These are phyloP conservation scores for Ceratotherium simum DNA, from an alignment of 2,113 vertebrate genomes.

Conservation along the genomic window DNA sequence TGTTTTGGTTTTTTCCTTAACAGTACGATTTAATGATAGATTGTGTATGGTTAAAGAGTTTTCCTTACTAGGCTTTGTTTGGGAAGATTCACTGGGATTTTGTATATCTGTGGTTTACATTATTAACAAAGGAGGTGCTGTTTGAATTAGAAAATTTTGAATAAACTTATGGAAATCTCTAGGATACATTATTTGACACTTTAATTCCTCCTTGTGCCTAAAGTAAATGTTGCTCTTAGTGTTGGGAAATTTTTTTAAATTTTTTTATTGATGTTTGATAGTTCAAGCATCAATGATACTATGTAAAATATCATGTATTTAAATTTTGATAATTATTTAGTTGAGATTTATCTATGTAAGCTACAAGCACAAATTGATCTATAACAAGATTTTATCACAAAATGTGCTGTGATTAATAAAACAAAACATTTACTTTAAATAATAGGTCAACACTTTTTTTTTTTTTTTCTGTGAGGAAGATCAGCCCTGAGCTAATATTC, in stretches of 20 bases:
- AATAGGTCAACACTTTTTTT: not conserved
- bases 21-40: not conserved
- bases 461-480: too few species aligned
- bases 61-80: not conserved
- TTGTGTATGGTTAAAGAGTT: not conserved
- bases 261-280: not conserved
- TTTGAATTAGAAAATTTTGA: constrained; percentile 19
- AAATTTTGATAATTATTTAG: not conserved
- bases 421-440: not conserved
- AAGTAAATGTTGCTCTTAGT: not conserved
- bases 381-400: not conserved
- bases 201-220: not conserved
- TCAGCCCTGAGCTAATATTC: too few species aligned
- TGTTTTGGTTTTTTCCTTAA: not conserved
- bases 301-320: not conserved
- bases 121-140: not conserved
- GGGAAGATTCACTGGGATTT: not conserved
- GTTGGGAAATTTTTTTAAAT: not conserved
- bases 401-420: not conserved
- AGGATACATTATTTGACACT: not conserved
- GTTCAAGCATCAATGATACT: not conserved
- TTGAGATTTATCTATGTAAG: not conserved
- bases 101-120: not conserved
- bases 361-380: not conserved
- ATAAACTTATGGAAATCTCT: not conserved